Percentiles rank a stretch among this genome's conserved stretches.
Conservation (phyloP, 2,113 vertebrate genomes). For the Theristicus caerulescens region DNA sequence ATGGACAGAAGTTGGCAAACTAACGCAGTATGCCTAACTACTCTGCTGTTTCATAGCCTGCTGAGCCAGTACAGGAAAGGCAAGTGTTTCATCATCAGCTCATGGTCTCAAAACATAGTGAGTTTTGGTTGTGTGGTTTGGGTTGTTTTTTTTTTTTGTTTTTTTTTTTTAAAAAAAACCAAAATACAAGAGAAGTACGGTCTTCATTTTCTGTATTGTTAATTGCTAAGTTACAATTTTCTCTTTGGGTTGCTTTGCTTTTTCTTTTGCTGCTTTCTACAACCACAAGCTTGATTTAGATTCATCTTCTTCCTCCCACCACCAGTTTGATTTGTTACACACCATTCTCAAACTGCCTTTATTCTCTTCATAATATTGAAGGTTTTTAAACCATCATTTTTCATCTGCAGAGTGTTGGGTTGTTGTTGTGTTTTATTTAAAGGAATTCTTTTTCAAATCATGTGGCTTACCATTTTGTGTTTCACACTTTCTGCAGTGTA, state of each 20-base stretch:
- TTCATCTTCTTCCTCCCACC: rapidly evolving
- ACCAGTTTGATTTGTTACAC: neutral
- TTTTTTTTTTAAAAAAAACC: too few species aligned
- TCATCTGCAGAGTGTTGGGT: neutral
- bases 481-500: neutral
- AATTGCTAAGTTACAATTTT: neutral
- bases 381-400: neutral
- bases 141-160: neutral
- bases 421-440: neutral
- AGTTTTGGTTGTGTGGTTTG: neutral
- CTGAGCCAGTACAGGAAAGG: neutral
- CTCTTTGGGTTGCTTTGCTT: neutral
- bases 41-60: neutral
- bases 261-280: neutral
- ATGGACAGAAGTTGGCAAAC: neutral
- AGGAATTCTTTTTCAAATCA: neutral
- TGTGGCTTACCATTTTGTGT: neutral
- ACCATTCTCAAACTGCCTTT: neutral
- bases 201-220: neutral
- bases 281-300: neutral
- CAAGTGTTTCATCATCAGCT: neutral
- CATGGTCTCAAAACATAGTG: neutral
- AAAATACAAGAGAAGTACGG: neutral
- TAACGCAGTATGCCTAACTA: neutral
- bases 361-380: neutral